Base-by-base conservation (phyloP, 1,140 invertebrate genomes). In the Paramacrobiotus metropolitanus region DNA sequence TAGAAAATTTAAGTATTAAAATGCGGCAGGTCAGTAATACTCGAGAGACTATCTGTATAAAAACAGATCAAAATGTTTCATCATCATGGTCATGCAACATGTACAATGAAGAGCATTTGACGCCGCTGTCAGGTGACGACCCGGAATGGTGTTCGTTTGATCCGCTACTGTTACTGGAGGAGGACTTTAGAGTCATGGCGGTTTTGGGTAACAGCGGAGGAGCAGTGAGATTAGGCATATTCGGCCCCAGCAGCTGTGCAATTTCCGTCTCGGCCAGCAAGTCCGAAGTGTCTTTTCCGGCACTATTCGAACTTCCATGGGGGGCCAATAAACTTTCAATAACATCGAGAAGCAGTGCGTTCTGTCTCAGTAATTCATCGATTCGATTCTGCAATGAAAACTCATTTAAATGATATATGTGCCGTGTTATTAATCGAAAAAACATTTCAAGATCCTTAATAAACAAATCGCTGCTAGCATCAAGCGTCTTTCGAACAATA, bases 111-210 rank as follows among this genome's bases (percentile, higher is more conserved):
- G 48, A 15, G 24, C 48, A 20, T 55, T 55, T 55, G 4, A 55
- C 48, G 15, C 48, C 48, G 48, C 48, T 55, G 48, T 55, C 48
- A 9, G 48, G 48, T 9, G 48, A 55, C 15, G 48, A 55, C n/a
- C n/a, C n/a, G n/a, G n/a, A 24, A 9, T 55, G 15, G 15, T 15
- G 48, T 24, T 24, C 15, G 24, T 55, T 4, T 55, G 48, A 4
- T 24, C 48, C 34, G 9, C 34, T n/a, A n/a, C n/a, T 40, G 48
- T 40, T 9, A 24, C 48, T 55, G 15, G 15, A 15, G 48, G 15
- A 20, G 4, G 48, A 55, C 24, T 15, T 20, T 15, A 24, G 24
- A 15, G 15, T 4, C 24, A 15, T 0, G 15, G 15, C 48, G 15
- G 48, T 24, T 0, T 28, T 24, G 28, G 4, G 15, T 55, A 24